These are phyloP conservation scores for Isurus oxyrinchus DNA, from an alignment of 2,113 vertebrate species.

Conservation along the genomic window DNA sequence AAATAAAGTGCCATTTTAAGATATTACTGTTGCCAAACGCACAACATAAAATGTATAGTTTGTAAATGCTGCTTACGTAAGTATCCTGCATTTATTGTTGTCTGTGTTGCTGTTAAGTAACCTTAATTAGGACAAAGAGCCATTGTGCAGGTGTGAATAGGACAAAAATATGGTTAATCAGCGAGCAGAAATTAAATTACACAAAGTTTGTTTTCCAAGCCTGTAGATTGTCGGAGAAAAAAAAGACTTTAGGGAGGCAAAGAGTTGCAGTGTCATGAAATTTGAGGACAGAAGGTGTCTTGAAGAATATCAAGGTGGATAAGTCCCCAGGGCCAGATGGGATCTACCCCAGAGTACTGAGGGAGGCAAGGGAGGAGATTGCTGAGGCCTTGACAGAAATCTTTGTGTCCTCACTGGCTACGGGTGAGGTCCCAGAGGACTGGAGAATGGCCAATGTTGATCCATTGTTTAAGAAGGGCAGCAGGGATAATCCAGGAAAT, in stretches of 20 bases:
- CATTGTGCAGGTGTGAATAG: neutral
- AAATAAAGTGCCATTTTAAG: neutral
- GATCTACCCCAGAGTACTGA: too few species aligned
- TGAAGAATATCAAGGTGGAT: too few species aligned
- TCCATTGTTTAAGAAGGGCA: too few species aligned
- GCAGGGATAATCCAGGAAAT: too few species aligned
- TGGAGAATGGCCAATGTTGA: too few species aligned
- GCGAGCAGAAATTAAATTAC: neutral
- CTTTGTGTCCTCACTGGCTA: too few species aligned
- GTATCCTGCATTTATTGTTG: neutral
- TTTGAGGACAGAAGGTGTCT: neutral
- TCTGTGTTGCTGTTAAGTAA: neutral
- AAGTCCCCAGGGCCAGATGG: too few species aligned
- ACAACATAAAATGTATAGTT: neutral
- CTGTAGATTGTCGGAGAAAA: neutral
- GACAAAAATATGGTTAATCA: neutral
- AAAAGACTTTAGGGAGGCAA: neutral
- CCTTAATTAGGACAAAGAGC: neutral
- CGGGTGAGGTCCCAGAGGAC: too few species aligned
- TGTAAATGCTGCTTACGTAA: neutral
- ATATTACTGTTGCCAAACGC: neutral
- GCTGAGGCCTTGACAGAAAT: too few species aligned
- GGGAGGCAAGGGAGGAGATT: too few species aligned
- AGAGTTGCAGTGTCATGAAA: neutral
- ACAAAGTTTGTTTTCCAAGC: neutral